Conservation (phyloP, 2,888 invertebrate genomes). For the Caenorhabditis afra region DNA sequence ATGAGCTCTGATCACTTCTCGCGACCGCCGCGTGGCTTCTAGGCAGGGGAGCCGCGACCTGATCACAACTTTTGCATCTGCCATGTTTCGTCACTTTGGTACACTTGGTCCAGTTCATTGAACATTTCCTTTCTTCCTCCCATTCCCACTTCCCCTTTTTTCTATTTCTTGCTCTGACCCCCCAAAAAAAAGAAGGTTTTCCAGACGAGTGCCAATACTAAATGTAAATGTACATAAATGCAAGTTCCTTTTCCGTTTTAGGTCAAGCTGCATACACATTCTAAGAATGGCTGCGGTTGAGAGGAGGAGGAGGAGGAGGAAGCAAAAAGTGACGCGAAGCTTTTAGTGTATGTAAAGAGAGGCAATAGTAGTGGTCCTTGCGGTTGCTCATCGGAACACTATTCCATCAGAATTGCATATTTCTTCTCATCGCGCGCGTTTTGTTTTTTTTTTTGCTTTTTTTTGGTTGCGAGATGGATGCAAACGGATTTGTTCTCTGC, state of each 20-base stretch:
- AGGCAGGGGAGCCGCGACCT: background rate
- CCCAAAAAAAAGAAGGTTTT: constrained; percentile 16
- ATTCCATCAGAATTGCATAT: constrained; percentile 18
- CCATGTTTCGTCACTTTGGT: constrained; percentile 13
- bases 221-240: too few relatives aligned
- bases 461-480: too few relatives aligned
- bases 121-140: constrained; percentile 17
- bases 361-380: background rate
- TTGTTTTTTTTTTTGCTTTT: background rate
- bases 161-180: too few relatives aligned
- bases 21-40: constrained; percentile 30
- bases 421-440: background rate
- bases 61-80: constrained; percentile 31
- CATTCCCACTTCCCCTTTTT: too few relatives aligned
- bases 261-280: constrained; percentile 29
- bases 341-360: background rate
- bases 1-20: constrained; percentile 41
- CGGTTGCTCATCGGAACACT: background rate
- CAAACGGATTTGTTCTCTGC: background rate
- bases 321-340: constrained; percentile 6
- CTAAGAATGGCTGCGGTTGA: constrained; percentile 3
- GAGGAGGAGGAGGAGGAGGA: too few relatives aligned
- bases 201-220: constrained; percentile 35
- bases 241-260: background rate
- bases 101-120: constrained; percentile 17